Percentiles rank a stretch among this genome's conserved stretches.
Evolutionary conservation across 2,797 vertebrate genomes (phyloP).

Genomic region (Sciurus carolinensis): DNA sequence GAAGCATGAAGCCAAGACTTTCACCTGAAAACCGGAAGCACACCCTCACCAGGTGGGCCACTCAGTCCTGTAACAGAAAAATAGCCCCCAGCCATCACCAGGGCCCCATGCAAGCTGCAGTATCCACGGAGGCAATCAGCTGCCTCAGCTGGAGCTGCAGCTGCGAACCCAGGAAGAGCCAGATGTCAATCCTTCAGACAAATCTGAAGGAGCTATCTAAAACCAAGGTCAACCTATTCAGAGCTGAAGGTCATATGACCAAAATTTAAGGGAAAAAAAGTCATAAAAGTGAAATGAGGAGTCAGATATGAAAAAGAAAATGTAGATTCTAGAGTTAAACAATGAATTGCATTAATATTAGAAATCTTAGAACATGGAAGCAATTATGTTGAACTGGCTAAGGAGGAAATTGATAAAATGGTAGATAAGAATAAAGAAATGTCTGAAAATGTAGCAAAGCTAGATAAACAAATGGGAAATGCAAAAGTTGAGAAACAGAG

Average conservation of each 20-base stretch:
- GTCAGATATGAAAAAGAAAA: neutral
- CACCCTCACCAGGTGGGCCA: neutral
- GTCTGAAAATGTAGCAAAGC: neutral
- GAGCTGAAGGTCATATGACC: neutral
- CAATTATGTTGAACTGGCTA: neutral
- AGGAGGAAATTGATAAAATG: conserved; percentile 18
- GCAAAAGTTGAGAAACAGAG: neutral
- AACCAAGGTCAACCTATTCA: conserved; percentile 18
- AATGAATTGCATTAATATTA: neutral
- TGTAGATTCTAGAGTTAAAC: neutral
- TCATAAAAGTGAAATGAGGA: neutral
- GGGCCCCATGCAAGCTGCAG: neutral
- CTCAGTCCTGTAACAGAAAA: neutral
- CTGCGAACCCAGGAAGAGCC: neutral
- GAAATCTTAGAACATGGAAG: neutral
- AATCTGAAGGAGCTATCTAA: neutral
- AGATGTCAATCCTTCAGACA: neutral
- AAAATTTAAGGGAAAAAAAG: conserved; percentile 7
- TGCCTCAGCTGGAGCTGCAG: neutral
- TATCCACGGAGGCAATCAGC: neutral
- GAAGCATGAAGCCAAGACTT: neutral
- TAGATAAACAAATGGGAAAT: neutral
- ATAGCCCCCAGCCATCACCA: neutral
- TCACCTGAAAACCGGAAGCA: neutral
- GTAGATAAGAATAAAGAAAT: conserved; percentile 1